Conservation (phyloP, 2,113 vertebrate genomes). For the Clarias magur region DNA sequence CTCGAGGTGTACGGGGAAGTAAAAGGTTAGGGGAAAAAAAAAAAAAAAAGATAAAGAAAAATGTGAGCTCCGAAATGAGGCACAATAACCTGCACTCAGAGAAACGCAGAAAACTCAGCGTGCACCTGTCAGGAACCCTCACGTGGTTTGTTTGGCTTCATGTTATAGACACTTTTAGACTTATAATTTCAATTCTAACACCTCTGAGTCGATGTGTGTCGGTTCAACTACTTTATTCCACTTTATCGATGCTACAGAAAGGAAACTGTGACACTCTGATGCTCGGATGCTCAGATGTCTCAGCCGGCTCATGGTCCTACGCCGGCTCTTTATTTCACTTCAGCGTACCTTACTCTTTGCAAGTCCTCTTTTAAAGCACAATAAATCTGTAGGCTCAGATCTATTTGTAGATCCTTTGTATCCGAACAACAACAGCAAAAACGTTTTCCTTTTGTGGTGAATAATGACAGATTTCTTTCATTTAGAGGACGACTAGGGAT, state of each 20-base stretch:
- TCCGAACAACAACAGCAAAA: not conserved
- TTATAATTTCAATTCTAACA: not conserved
- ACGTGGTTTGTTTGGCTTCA: not conserved
- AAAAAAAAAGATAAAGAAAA: no score
- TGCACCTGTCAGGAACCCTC: not conserved
- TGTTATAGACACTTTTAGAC: not conserved
- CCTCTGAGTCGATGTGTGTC: not conserved
- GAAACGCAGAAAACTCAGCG: not conserved
- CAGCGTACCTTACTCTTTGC: not conserved
- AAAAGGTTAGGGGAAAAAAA: no score
- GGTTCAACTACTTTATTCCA: not conserved
- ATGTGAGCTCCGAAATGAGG: no score
- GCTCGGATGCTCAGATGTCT: not conserved
- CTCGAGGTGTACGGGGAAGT: no score
- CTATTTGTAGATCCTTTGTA: not conserved
- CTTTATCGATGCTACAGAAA: no score
- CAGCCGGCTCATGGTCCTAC: not conserved
- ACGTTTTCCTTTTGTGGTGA: not conserved
- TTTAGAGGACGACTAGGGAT: not conserved
- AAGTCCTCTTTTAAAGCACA: not conserved
- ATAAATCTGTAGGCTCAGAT: not conserved
- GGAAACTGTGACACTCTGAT: not conserved
- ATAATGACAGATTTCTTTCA: not conserved
- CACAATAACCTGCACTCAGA: no score
- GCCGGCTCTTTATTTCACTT: not conserved